phyloP scores from a whole-genome alignment of 2,888 invertebrate genomes.

The Serrognathus titanus region DNA sequence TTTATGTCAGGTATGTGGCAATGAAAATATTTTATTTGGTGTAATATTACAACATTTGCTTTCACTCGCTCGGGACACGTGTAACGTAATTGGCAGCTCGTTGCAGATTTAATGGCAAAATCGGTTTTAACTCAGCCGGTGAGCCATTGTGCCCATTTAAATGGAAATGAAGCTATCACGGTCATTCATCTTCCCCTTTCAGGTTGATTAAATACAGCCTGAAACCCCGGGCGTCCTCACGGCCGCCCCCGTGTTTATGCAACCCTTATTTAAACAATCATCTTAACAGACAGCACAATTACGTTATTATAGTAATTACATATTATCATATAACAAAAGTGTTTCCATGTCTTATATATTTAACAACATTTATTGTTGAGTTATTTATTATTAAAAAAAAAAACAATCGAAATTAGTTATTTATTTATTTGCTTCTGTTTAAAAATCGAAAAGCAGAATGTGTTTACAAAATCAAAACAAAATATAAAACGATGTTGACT shows the following conservation, averaged over 20 bases:
- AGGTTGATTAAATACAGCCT: slow-evolving; percentile 38
- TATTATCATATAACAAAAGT: not conserved
- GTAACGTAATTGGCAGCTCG: slow-evolving; percentile 6
- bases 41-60: no score
- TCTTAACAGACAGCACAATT: slow-evolving; percentile 45
- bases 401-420: no score
- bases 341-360: no score
- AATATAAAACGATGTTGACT: no score
- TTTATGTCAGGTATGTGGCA: no score
- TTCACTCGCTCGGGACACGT: not conserved
- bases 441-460: no score
- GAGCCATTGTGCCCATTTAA: slow-evolving; percentile 18
- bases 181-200: slow-evolving; percentile 32
- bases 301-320: slow-evolving; percentile 36
- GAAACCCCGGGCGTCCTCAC: slow-evolving; percentile 29
- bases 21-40: no score
- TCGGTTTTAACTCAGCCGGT: slow-evolving; percentile 8
- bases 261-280: slow-evolving; percentile 39
- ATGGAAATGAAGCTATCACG: slow-evolving; percentile 35
- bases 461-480: no score
- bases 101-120: slow-evolving; percentile 12
- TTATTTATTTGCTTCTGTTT: no score
- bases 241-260: slow-evolving; percentile 6
- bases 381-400: no score
- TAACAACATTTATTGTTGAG: no score